A percentile compares a stretch with the other conserved stretches of the same genome.
phyloP scores from a whole-genome alignment of 2,888 invertebrate species.

The Lordiphosa andalusiaca region DNA sequence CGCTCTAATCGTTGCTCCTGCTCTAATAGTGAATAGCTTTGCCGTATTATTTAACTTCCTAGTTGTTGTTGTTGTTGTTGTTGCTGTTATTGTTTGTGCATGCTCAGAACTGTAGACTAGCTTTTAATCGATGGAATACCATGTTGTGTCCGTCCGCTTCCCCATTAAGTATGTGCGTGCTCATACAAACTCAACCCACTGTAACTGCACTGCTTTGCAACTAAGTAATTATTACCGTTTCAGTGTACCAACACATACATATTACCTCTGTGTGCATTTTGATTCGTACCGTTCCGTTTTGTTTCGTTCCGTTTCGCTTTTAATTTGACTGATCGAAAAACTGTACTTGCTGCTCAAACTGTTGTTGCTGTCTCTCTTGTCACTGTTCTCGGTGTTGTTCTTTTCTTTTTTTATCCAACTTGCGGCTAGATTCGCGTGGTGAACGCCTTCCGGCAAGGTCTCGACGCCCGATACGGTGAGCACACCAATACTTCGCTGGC shows the following conservation, averaged over 20 bases:
- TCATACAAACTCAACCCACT: too few relatives aligned
- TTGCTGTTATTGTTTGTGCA: too few relatives aligned
- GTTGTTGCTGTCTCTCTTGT: slow-evolving; percentile 53
- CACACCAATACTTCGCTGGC: slow-evolving; percentile 95
- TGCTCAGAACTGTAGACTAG: too few relatives aligned
- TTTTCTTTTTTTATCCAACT: slow-evolving; percentile 48
- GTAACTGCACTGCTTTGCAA: too few relatives aligned
- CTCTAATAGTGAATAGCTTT: too few relatives aligned
- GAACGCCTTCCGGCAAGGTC: slow-evolving; percentile 99
- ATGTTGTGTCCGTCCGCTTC: too few relatives aligned
- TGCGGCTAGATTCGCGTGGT: slow-evolving; percentile 97
- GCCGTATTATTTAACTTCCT: too few relatives aligned
- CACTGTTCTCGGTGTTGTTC: slow-evolving; percentile 56
- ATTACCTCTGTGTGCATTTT: slow-evolving; percentile 12
- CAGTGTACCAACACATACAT: slow-evolving; percentile 7
- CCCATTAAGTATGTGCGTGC: too few relatives aligned
- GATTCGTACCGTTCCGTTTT: slow-evolving; percentile 12
- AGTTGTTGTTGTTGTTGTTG: too few relatives aligned
- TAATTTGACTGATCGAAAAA: slow-evolving; percentile 27
- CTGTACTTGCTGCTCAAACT: slow-evolving; percentile 27
- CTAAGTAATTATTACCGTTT: slow-evolving; percentile 5
- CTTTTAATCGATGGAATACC: too few relatives aligned
- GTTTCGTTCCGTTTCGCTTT: slow-evolving; percentile 5
- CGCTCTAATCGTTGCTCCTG: too few relatives aligned
- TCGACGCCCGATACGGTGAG: slow-evolving; percentile 96